Base-by-base conservation (phyloP, 2,113 vertebrate genomes). In the Hippocampus comes region DNA sequence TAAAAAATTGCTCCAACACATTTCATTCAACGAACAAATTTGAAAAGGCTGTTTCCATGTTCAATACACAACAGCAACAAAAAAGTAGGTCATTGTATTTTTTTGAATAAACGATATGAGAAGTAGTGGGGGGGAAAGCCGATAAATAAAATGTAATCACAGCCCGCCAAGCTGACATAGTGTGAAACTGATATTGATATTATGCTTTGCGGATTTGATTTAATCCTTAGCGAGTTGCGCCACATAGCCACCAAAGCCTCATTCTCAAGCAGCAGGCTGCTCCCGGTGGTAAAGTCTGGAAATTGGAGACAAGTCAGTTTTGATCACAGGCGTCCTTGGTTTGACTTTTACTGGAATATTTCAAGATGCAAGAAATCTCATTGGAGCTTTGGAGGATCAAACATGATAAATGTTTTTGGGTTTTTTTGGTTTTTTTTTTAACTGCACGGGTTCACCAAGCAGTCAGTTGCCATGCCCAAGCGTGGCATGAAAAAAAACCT, bases 121-220 rank as follows among this genome's bases (percentile, higher is more conserved):
- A 61, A 20, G 1, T 18, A 60, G 12, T 7, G 15, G 18, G 14
- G 15, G 9, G 3, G 11, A 42, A 46, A 63, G 48, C 59, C 34
- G 78, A 65, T 80, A 73, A 83, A 81, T 75, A 73, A 59, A 63
- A 71, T 66, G 1, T 67, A 67, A 85, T 84, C 75, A 76, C 57
- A 65, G 60, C 63, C 74, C 68, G 63, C 11, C 20, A 59, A 65
- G 8, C 56, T 71, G 83, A 68, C 74, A 74, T 48, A 66, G 67
- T 76, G 73, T 80, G 71, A 65, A 57, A 74, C 21, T 74, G 75
- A 71, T 43, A 73, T 74, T 71, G 72, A 74, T 61, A 78, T 79
- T 69, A 78, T 63, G 63, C 14, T 64, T 67, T 84, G 69, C 71
- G 76, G 75, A 84, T 88, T 78, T 74, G 0, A 63, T 77, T 78